Base-by-base conservation (phyloP, 2,797 vertebrate species). In the Melanogrammus aeglefinus region DNA sequence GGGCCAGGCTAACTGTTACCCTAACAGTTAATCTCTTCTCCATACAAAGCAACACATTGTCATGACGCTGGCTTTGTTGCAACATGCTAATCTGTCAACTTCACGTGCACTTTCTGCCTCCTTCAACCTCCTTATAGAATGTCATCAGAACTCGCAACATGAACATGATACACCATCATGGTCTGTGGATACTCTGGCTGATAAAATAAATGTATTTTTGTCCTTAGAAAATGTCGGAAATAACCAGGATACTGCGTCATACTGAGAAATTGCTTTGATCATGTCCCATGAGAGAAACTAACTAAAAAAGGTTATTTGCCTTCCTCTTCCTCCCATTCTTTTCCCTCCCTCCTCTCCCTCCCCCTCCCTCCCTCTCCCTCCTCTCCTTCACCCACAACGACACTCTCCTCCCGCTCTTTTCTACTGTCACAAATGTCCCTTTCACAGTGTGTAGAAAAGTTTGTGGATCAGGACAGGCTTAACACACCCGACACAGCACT, bases 361-460 rank as follows among this genome's bases (percentile, higher is more conserved):
- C 51, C 47, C 84, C 77, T 86, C 76, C 73, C 82, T 80, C 71
- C 0, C 35, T 3, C 36, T 41, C 21, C 0, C 74, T 63, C 81
- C 57, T 35, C 4, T 18, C 4, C 27, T 18, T 33, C 35, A 13
- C 73, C 39, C 8, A 6, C 57, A 7, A 7, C 57, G 21, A 63
- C 71, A 47, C 21, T n/a, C 81, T 82, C 84, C 74, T 82, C 80
- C 80, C 84, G 77, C 35, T 66, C 44, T 31, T 84, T 89, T 88
- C 85, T 79, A 80, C 81, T 93, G 94, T 94, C 94, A 95, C 94
- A n/a, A n/a, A 93, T 95, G 94, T 91, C 90, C 92, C 80, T 93
- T 94, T 94, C 92, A 94, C 93, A 95, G 93, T 90, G 92, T 90
- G 92, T 94, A 93, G 94, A 94, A 95, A 95, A 94, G 93, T 94